Percentiles rank a stretch among this genome's conserved stretches.
Conservation (phyloP, 1,140 invertebrate genomes). For the Yoshiicerus persimilis region DNA sequence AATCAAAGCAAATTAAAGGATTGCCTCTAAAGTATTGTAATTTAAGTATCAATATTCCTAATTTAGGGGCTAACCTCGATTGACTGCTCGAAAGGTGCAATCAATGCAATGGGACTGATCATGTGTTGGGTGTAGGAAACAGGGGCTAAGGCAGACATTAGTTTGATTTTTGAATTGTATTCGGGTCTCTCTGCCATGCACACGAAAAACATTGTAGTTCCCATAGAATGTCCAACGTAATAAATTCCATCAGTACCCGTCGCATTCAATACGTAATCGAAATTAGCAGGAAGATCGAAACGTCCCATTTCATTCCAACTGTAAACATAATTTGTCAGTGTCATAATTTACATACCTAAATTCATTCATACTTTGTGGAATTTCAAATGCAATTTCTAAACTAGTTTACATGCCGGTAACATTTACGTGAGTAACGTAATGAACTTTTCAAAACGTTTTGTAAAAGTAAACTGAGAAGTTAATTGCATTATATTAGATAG, state of each 20-base stretch:
- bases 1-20: neutral
- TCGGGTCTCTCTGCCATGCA: constrained; percentile 49
- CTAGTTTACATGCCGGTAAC: no score
- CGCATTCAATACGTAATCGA: constrained; percentile 63
- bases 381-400: no score
- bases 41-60: neutral
- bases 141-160: constrained; percentile 66
- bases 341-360: no score
- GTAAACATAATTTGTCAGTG: no score
- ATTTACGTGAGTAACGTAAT: no score
- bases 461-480: no score
- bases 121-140: constrained; percentile 22
- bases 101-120: constrained; percentile 23
- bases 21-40: no score
- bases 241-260: constrained; percentile 61
- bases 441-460: no score
- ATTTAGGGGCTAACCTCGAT: constrained; percentile 4
- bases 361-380: no score
- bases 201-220: constrained; percentile 53
- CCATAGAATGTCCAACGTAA: constrained; percentile 63
- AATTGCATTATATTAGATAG: no score
- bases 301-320: constrained; percentile 67
- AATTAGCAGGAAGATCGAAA: constrained; percentile 66
- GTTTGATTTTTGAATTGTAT: constrained; percentile 49
- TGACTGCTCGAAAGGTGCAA: constrained; percentile 28